Evolutionary conservation across 2,797 vertebrate genomes (phyloP), one percentile per base, ranked within the genome.

Genomic region (Gymnothorax javanicus): DNA sequence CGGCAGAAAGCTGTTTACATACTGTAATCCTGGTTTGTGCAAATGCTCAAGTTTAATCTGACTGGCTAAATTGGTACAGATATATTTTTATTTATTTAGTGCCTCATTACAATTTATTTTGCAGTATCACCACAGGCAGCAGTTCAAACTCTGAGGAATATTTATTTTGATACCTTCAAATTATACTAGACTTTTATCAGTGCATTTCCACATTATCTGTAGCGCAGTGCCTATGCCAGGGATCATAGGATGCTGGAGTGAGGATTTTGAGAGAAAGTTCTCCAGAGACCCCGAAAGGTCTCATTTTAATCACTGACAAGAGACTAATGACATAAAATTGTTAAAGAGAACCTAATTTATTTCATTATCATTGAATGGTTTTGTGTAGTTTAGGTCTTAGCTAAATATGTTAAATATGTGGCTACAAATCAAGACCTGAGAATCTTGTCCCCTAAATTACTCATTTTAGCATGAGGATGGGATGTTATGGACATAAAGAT

Each of bases 121-220:
- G 92, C 77, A 13, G 77, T 86, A 92, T 92, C 92, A 93, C 90
- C 88, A 91, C 94, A 94, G 92, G 94, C 92, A 92, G 93, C 90
- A 86, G 93, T 94, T 95, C 94, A 95, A 93, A 91, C 92, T 85
- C 92, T 94, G 93, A 91, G 94, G 93, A 93, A 91, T 95, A 94
- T 95, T 95, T 95, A 83, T 83, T 79, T 79, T 54, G 50, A 79
- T 52, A 54, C 75, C 75, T 79, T 79, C 75, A 79, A 79, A 75
- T 54, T 79, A 56, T 79, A 56, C 52, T 79, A 79, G 75, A 15
- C 25, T 79, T 77, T 79, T 20, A 17, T 79, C 75, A 23, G 43
- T 6, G 25, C 75, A 20, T 52, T 5, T 79, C 75, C 75, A 54
- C 15, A 56, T 56, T 79, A 54, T 52, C 50, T 13, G 54, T 52